phyloP scores from a whole-genome alignment of 1,140 invertebrate species.

The Lucilia sericata region DNA sequence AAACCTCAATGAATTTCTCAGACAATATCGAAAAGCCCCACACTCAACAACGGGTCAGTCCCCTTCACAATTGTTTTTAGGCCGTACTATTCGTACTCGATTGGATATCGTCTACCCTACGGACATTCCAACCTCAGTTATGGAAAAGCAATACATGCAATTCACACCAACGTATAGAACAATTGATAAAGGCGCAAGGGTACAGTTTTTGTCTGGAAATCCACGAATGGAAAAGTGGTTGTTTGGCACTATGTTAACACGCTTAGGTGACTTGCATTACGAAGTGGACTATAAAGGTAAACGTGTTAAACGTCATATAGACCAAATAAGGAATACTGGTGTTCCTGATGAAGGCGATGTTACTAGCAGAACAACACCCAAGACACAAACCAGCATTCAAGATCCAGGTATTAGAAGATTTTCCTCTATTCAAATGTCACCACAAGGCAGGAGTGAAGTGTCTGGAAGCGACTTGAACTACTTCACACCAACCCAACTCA shows the following conservation, averaged over 20 bases:
- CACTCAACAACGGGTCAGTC: background rate
- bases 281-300: constrained; percentile 24
- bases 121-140: constrained; percentile 16
- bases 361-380: background rate
- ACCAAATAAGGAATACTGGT: constrained; percentile 35
- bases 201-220: constrained; percentile 38
- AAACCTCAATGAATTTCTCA: background rate
- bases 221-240: constrained; percentile 42
- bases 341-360: no score
- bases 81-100: background rate
- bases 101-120: background rate
- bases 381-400: background rate
- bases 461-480: no score
- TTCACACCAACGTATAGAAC: background rate
- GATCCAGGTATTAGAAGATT: no score
- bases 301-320: constrained; percentile 12
- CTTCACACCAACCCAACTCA: no score
- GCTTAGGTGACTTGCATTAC: constrained; percentile 36
- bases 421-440: no score
- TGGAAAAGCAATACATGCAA: constrained; percentile 7
- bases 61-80: background rate
- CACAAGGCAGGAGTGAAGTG: no score
- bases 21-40: background rate
- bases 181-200: background rate
- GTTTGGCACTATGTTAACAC: constrained; percentile 7